A percentile compares a stretch with the other conserved stretches of the same genome.
These are phyloP conservation scores for Chloroceryle inda DNA, from an alignment of 2,797 vertebrate genomes.

Conservation along the genomic window DNA sequence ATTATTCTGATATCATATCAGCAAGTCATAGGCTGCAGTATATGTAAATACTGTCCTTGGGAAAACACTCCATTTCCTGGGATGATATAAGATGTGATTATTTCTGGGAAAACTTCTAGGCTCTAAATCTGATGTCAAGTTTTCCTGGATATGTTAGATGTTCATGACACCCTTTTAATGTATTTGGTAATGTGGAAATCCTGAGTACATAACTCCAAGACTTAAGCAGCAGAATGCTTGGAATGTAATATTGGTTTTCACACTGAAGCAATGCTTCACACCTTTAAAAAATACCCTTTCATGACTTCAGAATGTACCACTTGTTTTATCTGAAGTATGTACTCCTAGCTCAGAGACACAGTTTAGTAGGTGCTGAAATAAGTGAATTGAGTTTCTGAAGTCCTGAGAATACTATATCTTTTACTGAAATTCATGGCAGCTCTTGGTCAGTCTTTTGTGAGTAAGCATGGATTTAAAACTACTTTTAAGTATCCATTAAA, in stretches of 20 bases:
- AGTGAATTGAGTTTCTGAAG: background rate
- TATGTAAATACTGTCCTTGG: background rate
- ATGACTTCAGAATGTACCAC: rapidly evolving
- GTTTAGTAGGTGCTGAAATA: background rate
- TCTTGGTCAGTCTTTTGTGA: background rate
- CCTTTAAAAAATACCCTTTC: rapidly evolving
- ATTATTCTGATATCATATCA: rapidly evolving
- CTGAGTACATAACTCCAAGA: background rate
- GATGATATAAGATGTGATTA: background rate
- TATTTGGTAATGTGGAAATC: background rate
- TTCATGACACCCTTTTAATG: background rate
- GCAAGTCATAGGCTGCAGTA: background rate
- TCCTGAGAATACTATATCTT: background rate
- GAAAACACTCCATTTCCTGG: background rate
- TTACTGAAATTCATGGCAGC: background rate
- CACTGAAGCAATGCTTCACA: background rate
- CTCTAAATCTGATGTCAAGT: background rate
- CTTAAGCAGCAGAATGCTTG: background rate
- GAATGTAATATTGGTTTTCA: background rate
- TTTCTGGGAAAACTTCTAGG: background rate
- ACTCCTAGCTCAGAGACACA: background rate
- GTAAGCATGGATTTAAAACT: background rate
- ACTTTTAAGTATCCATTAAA: background rate
- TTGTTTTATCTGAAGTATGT: background rate
- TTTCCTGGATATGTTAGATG: background rate